These are phyloP conservation scores for Bombus consobrinus DNA, from an alignment of 1,140 invertebrate genomes.

Conservation along the genomic window DNA sequence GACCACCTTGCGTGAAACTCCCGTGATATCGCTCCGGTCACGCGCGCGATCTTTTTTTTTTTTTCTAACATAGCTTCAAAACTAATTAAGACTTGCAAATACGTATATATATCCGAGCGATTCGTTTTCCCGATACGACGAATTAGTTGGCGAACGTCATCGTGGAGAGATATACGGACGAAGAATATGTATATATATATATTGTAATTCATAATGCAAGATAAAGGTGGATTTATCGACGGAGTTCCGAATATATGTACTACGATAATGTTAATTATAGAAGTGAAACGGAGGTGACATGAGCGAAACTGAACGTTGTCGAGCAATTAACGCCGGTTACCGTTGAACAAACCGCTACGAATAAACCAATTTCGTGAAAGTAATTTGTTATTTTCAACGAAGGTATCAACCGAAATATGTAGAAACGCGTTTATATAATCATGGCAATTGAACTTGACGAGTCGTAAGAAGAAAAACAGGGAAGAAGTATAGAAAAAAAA, in stretches of 20 bases:
- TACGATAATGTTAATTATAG: constrained; percentile 23
- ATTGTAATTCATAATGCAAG: constrained; percentile 42
- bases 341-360: neutral
- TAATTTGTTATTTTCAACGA: neutral
- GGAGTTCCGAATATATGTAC: neutral
- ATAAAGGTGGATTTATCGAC: constrained; percentile 44
- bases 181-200: constrained; percentile 2
- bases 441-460: accelerated
- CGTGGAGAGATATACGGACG: too few species aligned
- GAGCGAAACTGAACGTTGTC: neutral
- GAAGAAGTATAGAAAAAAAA: neutral
- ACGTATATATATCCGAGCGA: too few species aligned
- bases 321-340: neutral
- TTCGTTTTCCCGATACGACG: neutral
- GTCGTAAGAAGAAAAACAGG: neutral
- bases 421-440: too few species aligned
- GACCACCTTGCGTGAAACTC: neutral
- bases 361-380: neutral
- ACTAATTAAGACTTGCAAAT: neutral
- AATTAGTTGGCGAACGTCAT: neutral
- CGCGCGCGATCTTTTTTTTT: neutral
- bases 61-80: neutral
- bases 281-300: too few species aligned
- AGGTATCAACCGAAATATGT: neutral
- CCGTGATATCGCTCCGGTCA: neutral